phyloP scores from a whole-genome alignment of 1,140 invertebrate genomes.

The Saccostrea echinata region DNA sequence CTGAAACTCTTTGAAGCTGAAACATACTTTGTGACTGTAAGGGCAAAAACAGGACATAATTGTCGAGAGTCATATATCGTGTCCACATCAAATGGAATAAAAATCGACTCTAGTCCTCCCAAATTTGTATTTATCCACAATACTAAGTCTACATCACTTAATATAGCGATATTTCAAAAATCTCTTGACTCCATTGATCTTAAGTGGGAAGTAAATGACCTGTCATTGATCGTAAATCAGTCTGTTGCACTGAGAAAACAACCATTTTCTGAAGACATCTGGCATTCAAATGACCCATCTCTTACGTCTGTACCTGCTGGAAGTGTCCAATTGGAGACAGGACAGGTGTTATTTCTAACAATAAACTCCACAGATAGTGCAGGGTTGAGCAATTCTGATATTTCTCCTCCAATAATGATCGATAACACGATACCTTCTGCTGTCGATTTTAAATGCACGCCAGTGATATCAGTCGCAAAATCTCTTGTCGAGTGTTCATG shows the following conservation, averaged over 20 bases:
- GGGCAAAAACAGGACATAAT: conserved; percentile 61
- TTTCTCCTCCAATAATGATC: neutral
- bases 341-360: neutral
- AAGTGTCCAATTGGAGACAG: neutral
- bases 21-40: conserved; percentile 60
- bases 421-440: conserved; percentile 47
- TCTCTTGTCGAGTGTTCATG: conserved; percentile 54
- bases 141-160: neutral
- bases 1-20: conserved; percentile 56
- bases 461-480: conserved; percentile 39
- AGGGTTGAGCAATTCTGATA: neutral
- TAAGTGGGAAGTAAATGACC: neutral
- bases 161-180: neutral
- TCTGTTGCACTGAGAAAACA: neutral
- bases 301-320: neutral
- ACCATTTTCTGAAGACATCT: neutral
- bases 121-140: neutral
- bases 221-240: conserved; percentile 10
- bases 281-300: neutral
- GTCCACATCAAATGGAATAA: conserved; percentile 62
- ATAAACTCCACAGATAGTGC: neutral
- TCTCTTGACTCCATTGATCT: neutral
- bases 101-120: conserved; percentile 54
- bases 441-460: conserved; percentile 47
- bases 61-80: conserved; percentile 63